A percentile compares a stretch with the other conserved stretches of the same genome.
These are phyloP conservation scores for Pectinophora gossypiella DNA, from an alignment of 1,140 invertebrate genomes.

Conservation along the genomic window DNA sequence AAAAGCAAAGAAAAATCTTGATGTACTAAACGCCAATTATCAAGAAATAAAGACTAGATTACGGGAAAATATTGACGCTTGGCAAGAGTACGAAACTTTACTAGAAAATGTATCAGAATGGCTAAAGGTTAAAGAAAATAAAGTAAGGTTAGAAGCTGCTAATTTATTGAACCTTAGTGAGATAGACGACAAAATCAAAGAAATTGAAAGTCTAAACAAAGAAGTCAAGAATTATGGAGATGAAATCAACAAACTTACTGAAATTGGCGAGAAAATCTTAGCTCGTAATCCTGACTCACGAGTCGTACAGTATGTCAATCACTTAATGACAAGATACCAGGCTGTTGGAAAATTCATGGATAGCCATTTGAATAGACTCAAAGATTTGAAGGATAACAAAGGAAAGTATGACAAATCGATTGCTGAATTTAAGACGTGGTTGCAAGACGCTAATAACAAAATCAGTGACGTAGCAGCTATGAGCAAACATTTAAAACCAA, in stretches of 20 bases:
- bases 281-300: slow-evolving; percentile 88
- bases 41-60: slow-evolving; percentile 82
- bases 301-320: slow-evolving; percentile 86
- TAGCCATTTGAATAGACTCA: slow-evolving; percentile 81
- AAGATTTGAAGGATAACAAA: slow-evolving; percentile 81
- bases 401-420: slow-evolving; percentile 81
- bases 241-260: slow-evolving; percentile 81
- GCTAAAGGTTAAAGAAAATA: slow-evolving; percentile 92
- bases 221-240: slow-evolving; percentile 79
- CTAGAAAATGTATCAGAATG: slow-evolving; percentile 87
- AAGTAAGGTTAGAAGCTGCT: slow-evolving; percentile 83
- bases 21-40: slow-evolving; percentile 80
- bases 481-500: slow-evolving; percentile 80
- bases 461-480: slow-evolving; percentile 82
- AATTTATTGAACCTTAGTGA: slow-evolving; percentile 81
- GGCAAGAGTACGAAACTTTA: slow-evolving; percentile 86
- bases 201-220: slow-evolving; percentile 79
- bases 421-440: slow-evolving; percentile 86
- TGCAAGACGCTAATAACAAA: slow-evolving; percentile 83
- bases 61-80: slow-evolving; percentile 84
- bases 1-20: slow-evolving; percentile 81
- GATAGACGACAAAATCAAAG: slow-evolving; percentile 83
- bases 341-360: slow-evolving; percentile 83
- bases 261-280: slow-evolving; percentile 83
- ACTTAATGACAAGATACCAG: slow-evolving; percentile 86